phyloP scores from a whole-genome alignment of 2,888 invertebrate genomes.

The Patella pellucida region DNA sequence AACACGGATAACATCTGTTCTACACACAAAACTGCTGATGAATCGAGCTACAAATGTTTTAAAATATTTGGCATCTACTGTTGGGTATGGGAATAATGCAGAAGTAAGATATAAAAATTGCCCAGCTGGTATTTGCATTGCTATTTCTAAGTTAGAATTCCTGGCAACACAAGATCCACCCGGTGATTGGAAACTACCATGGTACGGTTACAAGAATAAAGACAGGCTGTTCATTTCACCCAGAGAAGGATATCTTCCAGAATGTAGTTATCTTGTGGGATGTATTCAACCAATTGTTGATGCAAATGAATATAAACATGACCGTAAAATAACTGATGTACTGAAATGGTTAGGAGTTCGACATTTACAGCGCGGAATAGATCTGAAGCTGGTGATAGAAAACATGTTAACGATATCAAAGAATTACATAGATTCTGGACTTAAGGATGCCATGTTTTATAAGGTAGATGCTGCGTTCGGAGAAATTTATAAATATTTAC shows the following conservation, averaged over 20 bases:
- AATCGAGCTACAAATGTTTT: too few relatives aligned
- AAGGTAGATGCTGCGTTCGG: not conserved
- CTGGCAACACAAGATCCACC: too few relatives aligned
- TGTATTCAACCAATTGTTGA: not conserved
- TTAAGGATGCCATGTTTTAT: not conserved
- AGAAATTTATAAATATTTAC: not conserved
- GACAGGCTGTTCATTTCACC: not conserved
- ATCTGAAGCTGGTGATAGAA: not conserved
- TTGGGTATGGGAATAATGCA: too few relatives aligned
- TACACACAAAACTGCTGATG: not conserved
- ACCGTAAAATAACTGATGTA: not conserved
- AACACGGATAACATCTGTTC: constrained; percentile 14
- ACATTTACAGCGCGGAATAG: not conserved
- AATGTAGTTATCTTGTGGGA: not conserved
- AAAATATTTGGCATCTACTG: too few relatives aligned
- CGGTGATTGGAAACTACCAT: too few relatives aligned
- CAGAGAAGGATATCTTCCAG: not conserved
- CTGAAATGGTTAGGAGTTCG: not conserved
- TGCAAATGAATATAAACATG: not conserved
- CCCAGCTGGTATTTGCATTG: too few relatives aligned
- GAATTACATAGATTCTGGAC: not conserved
- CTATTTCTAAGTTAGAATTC: too few relatives aligned
- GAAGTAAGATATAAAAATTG: too few relatives aligned
- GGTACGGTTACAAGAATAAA: not conserved
- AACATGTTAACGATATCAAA: not conserved